These are phyloP conservation scores for Atta colombica DNA, from an alignment of 1,140 invertebrate genomes.

Conservation along the genomic window DNA sequence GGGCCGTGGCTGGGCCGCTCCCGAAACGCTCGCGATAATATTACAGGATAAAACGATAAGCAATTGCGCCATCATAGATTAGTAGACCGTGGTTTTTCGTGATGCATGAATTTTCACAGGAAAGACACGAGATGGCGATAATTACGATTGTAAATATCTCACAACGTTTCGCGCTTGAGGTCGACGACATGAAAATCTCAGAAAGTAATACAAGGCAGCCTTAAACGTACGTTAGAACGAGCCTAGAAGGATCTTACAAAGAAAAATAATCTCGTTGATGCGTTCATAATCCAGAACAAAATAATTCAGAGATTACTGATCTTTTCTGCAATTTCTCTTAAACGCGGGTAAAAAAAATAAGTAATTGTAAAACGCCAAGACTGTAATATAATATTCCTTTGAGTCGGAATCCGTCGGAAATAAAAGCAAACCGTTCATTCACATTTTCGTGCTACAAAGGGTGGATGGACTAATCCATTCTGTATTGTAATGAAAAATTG, in stretches of 20 bases:
- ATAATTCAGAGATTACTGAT: constrained; percentile 9
- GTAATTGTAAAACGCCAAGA: constrained; percentile 21
- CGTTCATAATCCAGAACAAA: constrained; percentile 3
- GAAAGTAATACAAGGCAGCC: constrained; percentile 30
- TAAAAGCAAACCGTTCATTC: neutral
- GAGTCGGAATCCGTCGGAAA: neutral
- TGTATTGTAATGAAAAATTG: neutral
- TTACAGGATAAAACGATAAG: constrained; percentile 54
- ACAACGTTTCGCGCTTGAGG: neutral
- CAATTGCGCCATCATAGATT: constrained; percentile 32
- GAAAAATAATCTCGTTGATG: constrained; percentile 51
- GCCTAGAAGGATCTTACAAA: constrained; percentile 3
- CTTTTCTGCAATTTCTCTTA: constrained; percentile 21
- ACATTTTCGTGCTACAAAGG: neutral
- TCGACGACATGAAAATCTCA: constrained; percentile 43
- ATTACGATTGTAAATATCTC: constrained; percentile 51
- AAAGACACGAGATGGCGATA: constrained; percentile 30
- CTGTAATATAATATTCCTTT: constrained; percentile 17
- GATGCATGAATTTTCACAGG: neutral
- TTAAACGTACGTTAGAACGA: constrained; percentile 20
- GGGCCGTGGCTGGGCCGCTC: constrained; percentile 11
- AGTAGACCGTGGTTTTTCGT: neutral
- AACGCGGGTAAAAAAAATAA: neutral
- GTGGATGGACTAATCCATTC: neutral
- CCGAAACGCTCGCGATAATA: constrained; percentile 55